Conservation (phyloP, 92 coral and sea anemone species). For the Parazoanthus darwini region DNA sequence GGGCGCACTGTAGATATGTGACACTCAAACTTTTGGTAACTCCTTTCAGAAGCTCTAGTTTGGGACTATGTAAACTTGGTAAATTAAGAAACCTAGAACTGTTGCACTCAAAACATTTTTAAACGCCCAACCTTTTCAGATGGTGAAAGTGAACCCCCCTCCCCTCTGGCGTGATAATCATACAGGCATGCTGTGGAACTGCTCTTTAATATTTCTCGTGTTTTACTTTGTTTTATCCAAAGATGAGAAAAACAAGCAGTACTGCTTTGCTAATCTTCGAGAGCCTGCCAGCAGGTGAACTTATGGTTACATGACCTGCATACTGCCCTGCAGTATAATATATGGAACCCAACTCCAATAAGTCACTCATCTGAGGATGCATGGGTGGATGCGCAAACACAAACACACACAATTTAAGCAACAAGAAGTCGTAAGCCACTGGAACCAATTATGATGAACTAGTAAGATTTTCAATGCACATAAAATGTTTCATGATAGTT, state of each 20-base stretch:
- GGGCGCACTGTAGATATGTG: too few relatives aligned
- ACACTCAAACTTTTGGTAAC: neutral
- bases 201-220: neutral
- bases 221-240: neutral
- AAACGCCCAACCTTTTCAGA: too few relatives aligned
- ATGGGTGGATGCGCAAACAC: neutral
- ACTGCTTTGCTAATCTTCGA: too few relatives aligned
- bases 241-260: neutral
- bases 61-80: neutral
- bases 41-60: too few relatives aligned
- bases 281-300: too few relatives aligned
- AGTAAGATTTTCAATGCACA: neutral
- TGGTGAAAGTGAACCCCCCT: too few relatives aligned
- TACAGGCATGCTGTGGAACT: neutral
- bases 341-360: neutral
- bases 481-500: neutral
- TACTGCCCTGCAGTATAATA: conserved; percentile 8
- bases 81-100: too few relatives aligned
- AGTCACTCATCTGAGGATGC: too few relatives aligned
- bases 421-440: conserved; percentile 20
- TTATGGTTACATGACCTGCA: neutral
- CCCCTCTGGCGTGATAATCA: neutral
- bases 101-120: too few relatives aligned
- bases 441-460: neutral
- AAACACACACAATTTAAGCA: neutral